These are phyloP conservation scores for Dascyllus trimaculatus DNA, from an alignment of 2,113 vertebrate genomes.

Conservation along the genomic window DNA sequence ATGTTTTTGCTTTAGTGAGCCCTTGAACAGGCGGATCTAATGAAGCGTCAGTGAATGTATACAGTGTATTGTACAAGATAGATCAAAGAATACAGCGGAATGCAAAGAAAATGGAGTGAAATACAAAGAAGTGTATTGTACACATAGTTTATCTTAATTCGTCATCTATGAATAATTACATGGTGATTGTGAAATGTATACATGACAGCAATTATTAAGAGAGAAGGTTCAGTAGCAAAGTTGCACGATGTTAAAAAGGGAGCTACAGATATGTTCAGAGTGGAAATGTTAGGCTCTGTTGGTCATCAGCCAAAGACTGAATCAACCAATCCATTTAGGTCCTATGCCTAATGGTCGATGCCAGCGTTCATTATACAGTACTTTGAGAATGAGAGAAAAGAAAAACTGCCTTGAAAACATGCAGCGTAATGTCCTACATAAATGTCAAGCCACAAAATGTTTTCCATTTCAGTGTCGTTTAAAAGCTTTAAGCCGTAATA, in stretches of 20 bases:
- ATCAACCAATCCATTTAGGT: slow-evolving; percentile 33
- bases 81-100: no score
- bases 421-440: slow-evolving; percentile 12
- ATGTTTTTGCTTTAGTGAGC: no score
- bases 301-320: slow-evolving; percentile 46
- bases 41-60: no score
- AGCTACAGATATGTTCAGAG: slow-evolving; percentile 11
- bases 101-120: not conserved
- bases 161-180: slow-evolving; percentile 4
- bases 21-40: no score
- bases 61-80: no score
- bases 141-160: not conserved
- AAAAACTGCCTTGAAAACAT: slow-evolving; percentile 12
- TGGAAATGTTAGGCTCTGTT: slow-evolving; percentile 29
- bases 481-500: not conserved
- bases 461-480: not conserved
- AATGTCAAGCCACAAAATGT: slow-evolving; percentile 7
- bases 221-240: not conserved
- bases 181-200: not conserved
- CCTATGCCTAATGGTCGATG: slow-evolving; percentile 26
- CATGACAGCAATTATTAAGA: not conserved
- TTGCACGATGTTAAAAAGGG: slow-evolving; percentile 4
- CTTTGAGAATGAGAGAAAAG: slow-evolving; percentile 19
- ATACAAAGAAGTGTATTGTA: not conserved
- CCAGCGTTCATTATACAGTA: slow-evolving; percentile 40